Evolutionary conservation across 1,140 invertebrate species (phyloP).

Genomic region (Pectinophora gossypiella): DNA sequence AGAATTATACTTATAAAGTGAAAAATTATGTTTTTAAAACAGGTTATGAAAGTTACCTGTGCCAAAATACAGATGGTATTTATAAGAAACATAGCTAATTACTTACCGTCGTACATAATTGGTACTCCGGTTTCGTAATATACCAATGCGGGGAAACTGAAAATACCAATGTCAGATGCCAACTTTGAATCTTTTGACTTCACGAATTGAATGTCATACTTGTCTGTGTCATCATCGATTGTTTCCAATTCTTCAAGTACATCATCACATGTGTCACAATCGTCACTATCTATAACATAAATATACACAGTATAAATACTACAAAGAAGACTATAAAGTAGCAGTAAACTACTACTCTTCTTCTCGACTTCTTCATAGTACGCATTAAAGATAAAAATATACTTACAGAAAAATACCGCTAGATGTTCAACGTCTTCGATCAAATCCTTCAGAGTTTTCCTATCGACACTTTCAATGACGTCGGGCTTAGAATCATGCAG

Average conservation of each 20-base stretch:
- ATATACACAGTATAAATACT: too few relatives aligned
- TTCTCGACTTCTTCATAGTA: too few relatives aligned
- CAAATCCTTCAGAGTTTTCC: constrained; percentile 91
- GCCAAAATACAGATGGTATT: too few relatives aligned
- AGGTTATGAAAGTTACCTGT: too few relatives aligned
- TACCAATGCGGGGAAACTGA: constrained; percentile 91
- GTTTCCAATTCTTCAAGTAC: constrained; percentile 93
- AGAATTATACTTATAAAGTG: too few relatives aligned
- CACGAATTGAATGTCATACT: constrained; percentile 94
- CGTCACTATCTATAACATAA: constrained; percentile 83
- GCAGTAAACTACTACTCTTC: too few relatives aligned
- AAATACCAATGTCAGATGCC: constrained; percentile 93
- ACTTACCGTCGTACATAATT: constrained; percentile 95
- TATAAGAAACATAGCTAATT: too few relatives aligned
- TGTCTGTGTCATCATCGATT: constrained; percentile 95
- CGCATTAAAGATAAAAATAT: constrained; percentile 25
- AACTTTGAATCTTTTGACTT: constrained; percentile 93
- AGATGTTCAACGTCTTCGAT: constrained; percentile 94
- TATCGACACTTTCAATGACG: constrained; percentile 93
- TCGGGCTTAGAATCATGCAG: constrained; percentile 90
- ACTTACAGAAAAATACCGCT: constrained; percentile 95
- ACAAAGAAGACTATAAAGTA: too few relatives aligned
- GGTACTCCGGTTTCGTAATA: constrained; percentile 95
- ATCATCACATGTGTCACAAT: constrained; percentile 87
- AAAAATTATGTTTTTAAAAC: too few relatives aligned